Evolutionary conservation across 1,140 invertebrate species (phyloP).

Genomic region (Lasioglossum baleicum): DNA sequence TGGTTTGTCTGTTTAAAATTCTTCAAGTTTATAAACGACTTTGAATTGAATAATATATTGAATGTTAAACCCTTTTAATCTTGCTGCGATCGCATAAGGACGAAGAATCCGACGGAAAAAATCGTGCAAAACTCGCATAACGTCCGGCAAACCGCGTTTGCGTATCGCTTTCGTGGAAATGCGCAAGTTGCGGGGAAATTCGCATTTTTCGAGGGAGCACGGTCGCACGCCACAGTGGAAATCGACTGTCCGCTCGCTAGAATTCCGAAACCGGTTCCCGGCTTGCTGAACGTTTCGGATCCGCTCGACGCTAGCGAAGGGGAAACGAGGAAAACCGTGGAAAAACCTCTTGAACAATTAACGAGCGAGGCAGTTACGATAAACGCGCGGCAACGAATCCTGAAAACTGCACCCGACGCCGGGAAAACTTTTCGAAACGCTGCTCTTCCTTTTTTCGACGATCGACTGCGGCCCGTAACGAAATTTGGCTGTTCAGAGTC

Average conservation of each 20-base stretch:
- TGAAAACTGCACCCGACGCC: background rate
- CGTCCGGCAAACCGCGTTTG: no score
- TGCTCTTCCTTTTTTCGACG: no score
- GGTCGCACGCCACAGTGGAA: background rate
- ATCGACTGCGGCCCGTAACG: no score
- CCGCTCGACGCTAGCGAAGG: background rate
- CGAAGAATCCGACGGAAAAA: no score
- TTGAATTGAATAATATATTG: no score
- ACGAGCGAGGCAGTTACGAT: conserved; percentile 1
- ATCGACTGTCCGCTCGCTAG: conserved; percentile 6
- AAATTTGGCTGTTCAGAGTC: no score
- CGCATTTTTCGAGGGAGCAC: background rate
- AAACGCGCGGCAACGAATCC: background rate
- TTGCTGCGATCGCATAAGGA: no score
- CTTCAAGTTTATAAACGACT: no score
- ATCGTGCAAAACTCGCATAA: no score
- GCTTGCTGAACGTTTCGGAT: background rate
- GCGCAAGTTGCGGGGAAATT: background rate
- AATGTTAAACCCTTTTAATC: no score
- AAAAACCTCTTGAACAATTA: conserved; percentile 4
- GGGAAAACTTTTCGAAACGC: background rate
- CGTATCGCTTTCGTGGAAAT: background rate
- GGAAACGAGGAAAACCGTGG: conserved; percentile 13
- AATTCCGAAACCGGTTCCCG: conserved; percentile 13
- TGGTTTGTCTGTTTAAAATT: no score